phyloP scores from a whole-genome alignment of 2,113 vertebrate species.

The Rhynchomys soricoides region DNA sequence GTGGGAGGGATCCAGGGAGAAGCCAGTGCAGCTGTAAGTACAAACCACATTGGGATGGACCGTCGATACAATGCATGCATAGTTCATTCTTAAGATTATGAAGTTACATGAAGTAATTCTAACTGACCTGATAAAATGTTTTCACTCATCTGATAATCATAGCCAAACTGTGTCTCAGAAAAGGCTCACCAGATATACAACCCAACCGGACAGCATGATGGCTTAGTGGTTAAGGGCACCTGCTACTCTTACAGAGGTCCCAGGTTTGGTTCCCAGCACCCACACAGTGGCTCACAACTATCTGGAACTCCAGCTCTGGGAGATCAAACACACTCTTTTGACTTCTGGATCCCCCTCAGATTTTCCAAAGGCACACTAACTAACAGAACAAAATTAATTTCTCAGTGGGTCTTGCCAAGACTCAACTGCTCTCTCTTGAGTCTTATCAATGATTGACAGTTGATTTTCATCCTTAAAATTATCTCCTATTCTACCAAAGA shows the following conservation, averaged over 20 bases:
- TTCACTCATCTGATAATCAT: neutral
- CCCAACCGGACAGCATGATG: neutral
- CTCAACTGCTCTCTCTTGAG: conserved; percentile 40
- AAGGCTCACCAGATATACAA: neutral
- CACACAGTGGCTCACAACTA: too few species aligned
- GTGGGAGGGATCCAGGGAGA: neutral
- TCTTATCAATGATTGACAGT: neutral
- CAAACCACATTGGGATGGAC: neutral
- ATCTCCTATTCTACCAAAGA: neutral
- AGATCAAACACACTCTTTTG: neutral
- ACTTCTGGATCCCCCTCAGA: neutral
- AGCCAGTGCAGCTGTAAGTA: neutral
- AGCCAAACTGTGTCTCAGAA: conserved; percentile 26
- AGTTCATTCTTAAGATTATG: neutral
- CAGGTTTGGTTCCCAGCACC: neutral
- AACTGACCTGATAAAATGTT: neutral
- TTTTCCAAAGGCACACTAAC: neutral
- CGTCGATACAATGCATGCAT: neutral
- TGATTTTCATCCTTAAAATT: neutral
- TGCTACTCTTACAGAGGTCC: neutral
- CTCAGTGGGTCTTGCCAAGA: neutral
- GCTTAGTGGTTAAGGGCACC: neutral
- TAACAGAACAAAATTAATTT: neutral
- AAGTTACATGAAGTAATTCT: neutral
- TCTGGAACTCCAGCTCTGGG: neutral